A percentile compares a stretch with the other conserved stretches of the same genome.
Conservation (phyloP, 2,113 vertebrate species). For the Pelecanus crispus region DNA sequence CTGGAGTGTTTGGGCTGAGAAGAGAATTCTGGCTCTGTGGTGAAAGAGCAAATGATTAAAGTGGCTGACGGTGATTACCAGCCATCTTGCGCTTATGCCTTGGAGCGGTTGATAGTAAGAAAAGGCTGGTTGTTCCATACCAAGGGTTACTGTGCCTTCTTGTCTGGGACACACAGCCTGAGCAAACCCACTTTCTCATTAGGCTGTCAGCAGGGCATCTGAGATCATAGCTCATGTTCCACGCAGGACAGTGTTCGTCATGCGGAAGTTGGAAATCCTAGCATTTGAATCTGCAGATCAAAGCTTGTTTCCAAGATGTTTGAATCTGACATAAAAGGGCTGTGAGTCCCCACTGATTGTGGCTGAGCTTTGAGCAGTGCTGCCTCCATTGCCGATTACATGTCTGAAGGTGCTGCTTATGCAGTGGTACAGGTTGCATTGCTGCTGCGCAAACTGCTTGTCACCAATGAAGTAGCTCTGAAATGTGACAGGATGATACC, state of each 20-base stretch:
- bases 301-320: background rate
- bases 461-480: background rate
- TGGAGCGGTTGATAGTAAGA: fast-evolving
- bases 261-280: background rate
- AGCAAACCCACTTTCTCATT: background rate
- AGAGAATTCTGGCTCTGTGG: background rate
- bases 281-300: background rate
- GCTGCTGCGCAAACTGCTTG: background rate
- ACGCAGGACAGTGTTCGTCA: fast-evolving
- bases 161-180: background rate
- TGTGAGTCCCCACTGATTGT: fast-evolving
- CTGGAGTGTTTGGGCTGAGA: background rate
- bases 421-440: background rate
- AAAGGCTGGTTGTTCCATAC: fast-evolving
- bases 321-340: background rate
- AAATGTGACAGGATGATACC: background rate
- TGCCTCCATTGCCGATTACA: background rate
- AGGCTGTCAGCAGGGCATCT: background rate
- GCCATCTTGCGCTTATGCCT: background rate
- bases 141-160: background rate
- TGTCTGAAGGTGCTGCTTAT: background rate
- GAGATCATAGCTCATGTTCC: background rate
- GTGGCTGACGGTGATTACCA: background rate
- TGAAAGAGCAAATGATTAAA: background rate
- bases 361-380: background rate